These are phyloP conservation scores for Chaetura pelagica DNA, from an alignment of 2,113 vertebrate species.

Conservation along the genomic window DNA sequence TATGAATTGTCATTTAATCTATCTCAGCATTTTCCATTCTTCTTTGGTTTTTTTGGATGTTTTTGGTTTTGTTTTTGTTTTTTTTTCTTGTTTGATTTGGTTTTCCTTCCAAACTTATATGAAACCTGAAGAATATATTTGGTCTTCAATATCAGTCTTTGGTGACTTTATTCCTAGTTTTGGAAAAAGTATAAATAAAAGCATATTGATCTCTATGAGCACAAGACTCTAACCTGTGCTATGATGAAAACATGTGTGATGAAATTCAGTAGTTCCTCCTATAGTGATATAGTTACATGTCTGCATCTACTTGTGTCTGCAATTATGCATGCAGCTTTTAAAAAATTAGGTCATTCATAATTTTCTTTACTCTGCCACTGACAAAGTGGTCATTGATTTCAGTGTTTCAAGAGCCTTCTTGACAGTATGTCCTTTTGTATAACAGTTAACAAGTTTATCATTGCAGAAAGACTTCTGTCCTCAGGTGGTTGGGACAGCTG, in stretches of 20 bases:
- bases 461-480: neutral
- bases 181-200: neutral
- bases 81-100: neutral
- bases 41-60: neutral
- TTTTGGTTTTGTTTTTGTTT: neutral
- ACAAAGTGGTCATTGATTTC: neutral
- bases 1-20: neutral
- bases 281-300: neutral
- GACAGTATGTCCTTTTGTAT: neutral
- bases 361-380: neutral
- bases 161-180: neutral
- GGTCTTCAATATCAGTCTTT: neutral
- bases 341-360: neutral
- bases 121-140: neutral
- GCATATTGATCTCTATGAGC: neutral
- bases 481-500: neutral
- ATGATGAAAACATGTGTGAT: neutral
- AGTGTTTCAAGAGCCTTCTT: neutral
- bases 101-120: neutral
- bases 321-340: neutral
- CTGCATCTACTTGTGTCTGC: neutral
- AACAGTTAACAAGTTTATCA: neutral
- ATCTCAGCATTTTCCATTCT: neutral
- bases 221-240: neutral
- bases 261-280: neutral